Conservation (phyloP, 1,140 invertebrate genomes). For the Philotrypesis tridentata region DNA sequence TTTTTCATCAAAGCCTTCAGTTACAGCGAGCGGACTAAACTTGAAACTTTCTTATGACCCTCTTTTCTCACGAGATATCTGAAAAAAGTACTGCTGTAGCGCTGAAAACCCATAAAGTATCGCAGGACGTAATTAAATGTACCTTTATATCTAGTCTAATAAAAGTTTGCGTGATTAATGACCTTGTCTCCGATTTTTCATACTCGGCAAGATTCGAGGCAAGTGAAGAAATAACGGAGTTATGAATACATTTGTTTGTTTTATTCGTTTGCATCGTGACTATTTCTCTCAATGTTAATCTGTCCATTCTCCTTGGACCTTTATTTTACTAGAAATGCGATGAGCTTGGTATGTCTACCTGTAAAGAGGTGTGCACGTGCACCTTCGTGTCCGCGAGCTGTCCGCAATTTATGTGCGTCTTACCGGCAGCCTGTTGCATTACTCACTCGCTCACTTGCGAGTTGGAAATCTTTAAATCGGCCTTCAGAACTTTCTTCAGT, state of each 20-base stretch:
- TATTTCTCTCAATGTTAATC: not conserved
- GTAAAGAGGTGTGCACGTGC: not conserved
- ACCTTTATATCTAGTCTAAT: not conserved
- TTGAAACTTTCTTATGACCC: not conserved
- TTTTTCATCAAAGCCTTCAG: not conserved
- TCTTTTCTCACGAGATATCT: not conserved
- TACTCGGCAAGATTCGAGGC: not conserved
- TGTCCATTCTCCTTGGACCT: not conserved
- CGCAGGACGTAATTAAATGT: not conserved
- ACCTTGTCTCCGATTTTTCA: not conserved
- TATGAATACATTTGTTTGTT: not conserved
- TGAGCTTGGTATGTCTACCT: not conserved
- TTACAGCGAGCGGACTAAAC: not conserved
- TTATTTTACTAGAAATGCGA: not conserved
- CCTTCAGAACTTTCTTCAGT: not conserved
- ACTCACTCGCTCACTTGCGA: constrained; percentile 20
- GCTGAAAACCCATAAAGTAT: not conserved
- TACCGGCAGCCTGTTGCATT: constrained; percentile 69
- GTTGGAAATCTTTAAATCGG: not conserved
- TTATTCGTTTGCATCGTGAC: not conserved
- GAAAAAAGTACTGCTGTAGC: not conserved
- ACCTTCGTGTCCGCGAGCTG: constrained; percentile 50
- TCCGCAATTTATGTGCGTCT: constrained; percentile 67
- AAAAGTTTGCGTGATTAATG: not conserved
- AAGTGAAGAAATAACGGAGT: not conserved